phyloP scores from a whole-genome alignment of 2,888 invertebrate genomes.

The Epinotia brunnichana region DNA sequence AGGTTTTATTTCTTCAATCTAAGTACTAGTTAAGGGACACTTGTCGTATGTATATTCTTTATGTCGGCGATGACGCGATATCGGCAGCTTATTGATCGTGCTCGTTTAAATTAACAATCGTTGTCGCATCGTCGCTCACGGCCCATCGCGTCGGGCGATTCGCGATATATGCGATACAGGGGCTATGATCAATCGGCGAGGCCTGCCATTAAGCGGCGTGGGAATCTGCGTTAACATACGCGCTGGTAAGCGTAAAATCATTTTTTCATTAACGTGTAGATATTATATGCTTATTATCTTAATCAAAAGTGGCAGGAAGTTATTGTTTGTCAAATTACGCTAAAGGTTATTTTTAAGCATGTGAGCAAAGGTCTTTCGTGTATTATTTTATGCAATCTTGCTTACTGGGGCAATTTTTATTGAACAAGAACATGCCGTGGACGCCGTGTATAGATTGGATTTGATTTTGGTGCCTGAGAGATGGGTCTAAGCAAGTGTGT shows the following conservation, averaged over 20 bases:
- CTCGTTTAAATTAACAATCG: constrained; percentile 76
- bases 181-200: constrained; percentile 55
- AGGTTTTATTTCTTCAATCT: background rate
- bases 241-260: constrained; percentile 7
- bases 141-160: constrained; percentile 63
- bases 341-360: background rate
- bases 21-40: constrained; percentile 45
- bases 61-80: constrained; percentile 59
- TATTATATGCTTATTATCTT: constrained; percentile 18
- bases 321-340: constrained; percentile 1
- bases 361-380: background rate
- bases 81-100: constrained; percentile 72
- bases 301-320: constrained; percentile 8
- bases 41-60: constrained; percentile 58
- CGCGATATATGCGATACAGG: constrained; percentile 56
- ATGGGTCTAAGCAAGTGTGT: too few species aligned
- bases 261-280: constrained; percentile 3
- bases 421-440: too few species aligned
- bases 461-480: too few species aligned
- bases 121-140: constrained; percentile 68
- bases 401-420: too few species aligned
- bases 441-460: too few species aligned
- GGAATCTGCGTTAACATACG: constrained; percentile 42
- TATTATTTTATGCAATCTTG: too few species aligned
- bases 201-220: constrained; percentile 54